Evolutionary conservation across 2,888 invertebrate genomes (phyloP), one percentile per base, ranked within the genome.

Genomic region (Tupiocoris notatus): DNA sequence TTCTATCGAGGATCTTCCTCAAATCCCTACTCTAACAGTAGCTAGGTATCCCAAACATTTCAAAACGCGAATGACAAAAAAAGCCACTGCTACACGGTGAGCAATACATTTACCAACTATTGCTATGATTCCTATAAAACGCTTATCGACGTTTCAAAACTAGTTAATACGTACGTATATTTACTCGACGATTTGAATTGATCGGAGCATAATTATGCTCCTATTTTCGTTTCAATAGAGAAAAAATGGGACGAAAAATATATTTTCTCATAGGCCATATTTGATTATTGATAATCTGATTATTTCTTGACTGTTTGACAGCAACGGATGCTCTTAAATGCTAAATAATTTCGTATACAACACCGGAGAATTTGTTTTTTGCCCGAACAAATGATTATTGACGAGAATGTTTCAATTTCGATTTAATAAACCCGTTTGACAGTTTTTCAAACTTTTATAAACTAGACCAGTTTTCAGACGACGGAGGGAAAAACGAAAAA

Each of bases 81-180:
- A 70, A 70, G 70, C 70, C 67, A 23, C 59, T 22, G 59, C 70
- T 59, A 61, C 58, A 59, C 12, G 2, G 70, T 70, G 70, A 70
- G 70, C 70, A 70, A 70, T 58, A 70, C 70, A 67, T 70, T 70
- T 70, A 70, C 70, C 70, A 70, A 21, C 70, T 59, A 70, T 59
- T 70, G 70, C 70, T 70, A 70, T 70, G 24, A 59, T 70, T 59
- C 58, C 67, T 67, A 67, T 65, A 25, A 39, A 20, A 39, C 39
- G 39, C 39, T 39, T 12, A 39, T 39, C 65, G 25, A 65, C 65
- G 20, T 65, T 39, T 65, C n/a, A 24, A 65, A 65, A 65, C 65
- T 65, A 65, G 64, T 39, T 65, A 23, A 65, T 39, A 39, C 6
- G 39, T 39, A n/a, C n/a, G n/a, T n/a, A n/a, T 39, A 39, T 63